These are phyloP conservation scores for Pandemis corylana DNA, from an alignment of 2,888 invertebrate genomes.

Conservation along the genomic window DNA sequence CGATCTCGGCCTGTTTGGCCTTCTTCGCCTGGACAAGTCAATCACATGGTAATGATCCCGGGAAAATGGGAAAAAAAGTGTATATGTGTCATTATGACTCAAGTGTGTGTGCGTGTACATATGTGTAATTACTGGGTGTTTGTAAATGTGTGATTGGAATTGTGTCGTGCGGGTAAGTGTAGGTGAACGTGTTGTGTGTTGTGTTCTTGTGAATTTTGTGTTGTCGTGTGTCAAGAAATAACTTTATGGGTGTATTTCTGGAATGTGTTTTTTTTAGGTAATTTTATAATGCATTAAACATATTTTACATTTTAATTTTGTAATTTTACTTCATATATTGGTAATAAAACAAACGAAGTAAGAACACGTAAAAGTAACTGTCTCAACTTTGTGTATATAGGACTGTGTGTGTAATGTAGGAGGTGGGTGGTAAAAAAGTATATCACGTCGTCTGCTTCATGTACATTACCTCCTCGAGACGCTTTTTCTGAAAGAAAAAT, in stretches of 20 bases:
- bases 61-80: background rate
- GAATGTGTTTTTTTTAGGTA: background rate
- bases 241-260: no score
- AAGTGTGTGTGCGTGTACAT: background rate
- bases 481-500: slow-evolving; percentile 90
- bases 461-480: slow-evolving; percentile 90
- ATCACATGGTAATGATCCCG: slow-evolving; percentile 52
- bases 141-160: background rate
- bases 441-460: slow-evolving; percentile 45
- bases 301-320: no score
- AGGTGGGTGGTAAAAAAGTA: background rate
- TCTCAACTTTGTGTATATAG: slow-evolving; percentile 7
- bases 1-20: slow-evolving; percentile 98
- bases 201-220: background rate
- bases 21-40: slow-evolving; percentile 93
- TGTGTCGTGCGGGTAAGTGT: background rate
- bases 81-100: background rate
- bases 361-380: slow-evolving; percentile 6
- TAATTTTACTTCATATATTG: background rate
- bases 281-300: no score
- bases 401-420: slow-evolving; percentile 8
- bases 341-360: background rate
- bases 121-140: background rate
- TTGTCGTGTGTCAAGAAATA: background rate
- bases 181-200: background rate